phyloP scores from a whole-genome alignment of 1,140 invertebrate species.

The Homalodisca vitripennis region DNA sequence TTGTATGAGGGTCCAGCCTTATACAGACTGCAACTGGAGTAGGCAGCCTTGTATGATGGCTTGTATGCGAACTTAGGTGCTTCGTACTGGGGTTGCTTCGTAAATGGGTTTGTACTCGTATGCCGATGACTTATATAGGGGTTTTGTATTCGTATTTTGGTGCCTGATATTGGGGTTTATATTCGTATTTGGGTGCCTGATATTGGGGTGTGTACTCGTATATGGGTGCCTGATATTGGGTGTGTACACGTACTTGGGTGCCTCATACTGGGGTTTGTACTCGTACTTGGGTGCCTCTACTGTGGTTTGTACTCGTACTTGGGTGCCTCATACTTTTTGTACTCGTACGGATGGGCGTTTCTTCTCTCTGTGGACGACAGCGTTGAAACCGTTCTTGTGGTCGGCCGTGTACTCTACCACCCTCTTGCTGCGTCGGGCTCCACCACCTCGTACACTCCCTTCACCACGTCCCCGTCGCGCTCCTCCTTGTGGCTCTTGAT shows the following conservation, averaged over 20 bases:
- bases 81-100: too few relatives aligned
- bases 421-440: conserved; percentile 49
- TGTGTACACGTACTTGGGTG: conserved; percentile 26
- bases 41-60: conserved; percentile 20
- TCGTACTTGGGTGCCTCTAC: conserved; percentile 29
- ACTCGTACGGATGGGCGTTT: conserved; percentile 3
- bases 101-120: conserved; percentile 1
- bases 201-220: background rate
- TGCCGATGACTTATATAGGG: conserved; percentile 16
- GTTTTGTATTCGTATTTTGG: too few relatives aligned
- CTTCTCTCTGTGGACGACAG: conserved; percentile 45
- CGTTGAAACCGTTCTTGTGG: conserved; percentile 61
- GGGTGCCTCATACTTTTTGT: conserved; percentile 20
- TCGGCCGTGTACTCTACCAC: conserved; percentile 67
- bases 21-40: conserved; percentile 5
- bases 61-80: too few relatives aligned
- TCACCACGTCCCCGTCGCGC: conserved; percentile 50
- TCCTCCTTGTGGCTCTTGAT: conserved; percentile 43
- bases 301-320: too few relatives aligned
- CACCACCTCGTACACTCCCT: conserved; percentile 48
- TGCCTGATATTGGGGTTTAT: too few relatives aligned
- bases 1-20: too few relatives aligned
- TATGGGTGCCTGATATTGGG: conserved; percentile 23
- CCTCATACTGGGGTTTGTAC: too few relatives aligned
- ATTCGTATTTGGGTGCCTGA: too few relatives aligned